These are phyloP conservation scores for Myathropa florea DNA, from an alignment of 2,888 invertebrate genomes.

Conservation along the genomic window DNA sequence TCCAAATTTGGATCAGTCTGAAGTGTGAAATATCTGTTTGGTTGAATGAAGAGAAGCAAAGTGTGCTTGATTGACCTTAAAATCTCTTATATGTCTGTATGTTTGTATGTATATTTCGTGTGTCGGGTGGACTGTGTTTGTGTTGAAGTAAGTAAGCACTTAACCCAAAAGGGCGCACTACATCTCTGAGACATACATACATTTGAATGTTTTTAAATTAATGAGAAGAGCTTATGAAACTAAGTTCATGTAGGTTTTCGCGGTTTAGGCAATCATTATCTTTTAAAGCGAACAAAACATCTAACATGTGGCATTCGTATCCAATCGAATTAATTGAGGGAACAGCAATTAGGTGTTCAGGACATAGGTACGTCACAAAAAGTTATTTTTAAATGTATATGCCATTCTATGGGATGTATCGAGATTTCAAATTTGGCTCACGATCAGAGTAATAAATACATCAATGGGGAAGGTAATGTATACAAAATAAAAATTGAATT, in stretches of 20 bases:
- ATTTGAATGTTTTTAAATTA: neutral
- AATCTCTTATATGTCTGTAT: constrained; percentile 13
- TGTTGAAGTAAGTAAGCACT: constrained; percentile 30
- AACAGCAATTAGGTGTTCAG: constrained; percentile 10
- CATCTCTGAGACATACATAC: neutral
- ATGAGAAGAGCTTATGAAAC: constrained; percentile 27
- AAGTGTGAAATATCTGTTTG: constrained; percentile 33
- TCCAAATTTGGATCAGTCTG: constrained; percentile 61
- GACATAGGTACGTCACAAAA: neutral
- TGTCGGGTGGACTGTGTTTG: neutral
- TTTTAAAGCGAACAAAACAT: neutral
- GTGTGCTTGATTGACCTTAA: constrained; percentile 52
- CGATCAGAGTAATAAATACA: constrained; percentile 4
- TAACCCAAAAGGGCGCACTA: constrained; percentile 20
- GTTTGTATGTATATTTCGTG: neutral
- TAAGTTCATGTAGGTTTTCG: constrained; percentile 12
- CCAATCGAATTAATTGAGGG: neutral
- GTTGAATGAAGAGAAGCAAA: constrained; percentile 9
- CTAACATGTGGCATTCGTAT: no score
- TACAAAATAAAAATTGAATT: neutral
- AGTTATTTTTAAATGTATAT: neutral
- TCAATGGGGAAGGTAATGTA: neutral
- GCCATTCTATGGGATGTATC: no score
- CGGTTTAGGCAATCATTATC: neutral
- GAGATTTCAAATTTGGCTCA: neutral